These are phyloP conservation scores for Clunio marinus DNA, from an alignment of 2,888 invertebrate species.

Conservation along the genomic window DNA sequence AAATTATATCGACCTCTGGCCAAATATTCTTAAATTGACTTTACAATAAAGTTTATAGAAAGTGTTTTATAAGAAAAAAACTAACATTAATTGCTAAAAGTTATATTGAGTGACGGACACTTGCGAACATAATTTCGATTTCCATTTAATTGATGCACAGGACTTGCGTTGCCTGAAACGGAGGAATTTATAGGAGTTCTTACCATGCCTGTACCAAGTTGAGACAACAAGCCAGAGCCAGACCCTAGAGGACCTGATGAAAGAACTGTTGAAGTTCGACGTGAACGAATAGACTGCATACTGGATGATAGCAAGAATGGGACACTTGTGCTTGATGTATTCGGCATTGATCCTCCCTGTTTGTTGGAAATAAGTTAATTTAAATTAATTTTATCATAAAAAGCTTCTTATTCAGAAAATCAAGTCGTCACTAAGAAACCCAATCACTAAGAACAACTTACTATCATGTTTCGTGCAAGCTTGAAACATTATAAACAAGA, in stretches of 20 bases:
- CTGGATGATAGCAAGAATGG: constrained; percentile 78
- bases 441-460: too few species aligned
- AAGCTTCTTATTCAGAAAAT: too few species aligned
- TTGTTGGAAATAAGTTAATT: constrained; percentile 40
- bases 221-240: constrained; percentile 75
- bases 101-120: constrained; percentile 72
- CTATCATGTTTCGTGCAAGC: constrained; percentile 90
- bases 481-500: constrained; percentile 46
- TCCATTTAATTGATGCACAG: constrained; percentile 57
- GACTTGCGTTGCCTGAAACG: constrained; percentile 63
- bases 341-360: constrained; percentile 86
- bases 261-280: constrained; percentile 68
- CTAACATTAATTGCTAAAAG: constrained; percentile 58
- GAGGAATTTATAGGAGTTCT: constrained; percentile 64
- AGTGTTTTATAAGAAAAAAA: neutral
- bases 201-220: constrained; percentile 91
- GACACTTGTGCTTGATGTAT: constrained; percentile 76
- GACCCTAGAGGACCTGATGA: constrained; percentile 60
- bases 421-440: too few species aligned
- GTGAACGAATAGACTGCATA: constrained; percentile 70
- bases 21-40: constrained; percentile 6
- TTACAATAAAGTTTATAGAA: neutral
- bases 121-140: constrained; percentile 62
- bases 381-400: neutral
- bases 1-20: constrained; percentile 36